phyloP scores from a whole-genome alignment of 2,797 vertebrate species.

The Paratrypauchen microcephalus region DNA sequence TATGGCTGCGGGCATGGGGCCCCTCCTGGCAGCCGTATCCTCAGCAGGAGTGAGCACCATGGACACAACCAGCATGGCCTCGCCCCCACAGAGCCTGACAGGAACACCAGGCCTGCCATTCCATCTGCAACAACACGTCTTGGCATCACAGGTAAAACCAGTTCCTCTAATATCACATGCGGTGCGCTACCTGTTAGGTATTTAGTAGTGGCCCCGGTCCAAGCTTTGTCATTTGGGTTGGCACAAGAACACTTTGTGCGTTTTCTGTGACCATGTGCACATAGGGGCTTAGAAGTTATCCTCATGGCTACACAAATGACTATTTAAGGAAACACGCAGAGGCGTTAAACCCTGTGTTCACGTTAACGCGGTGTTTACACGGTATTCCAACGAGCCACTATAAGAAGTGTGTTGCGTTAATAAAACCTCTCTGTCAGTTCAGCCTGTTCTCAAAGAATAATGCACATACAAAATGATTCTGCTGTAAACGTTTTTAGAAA shows the following conservation, averaged over 20 bases:
- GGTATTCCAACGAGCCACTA: background rate
- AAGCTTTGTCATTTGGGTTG: background rate
- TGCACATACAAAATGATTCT: background rate
- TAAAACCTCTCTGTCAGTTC: background rate
- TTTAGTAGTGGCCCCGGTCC: background rate
- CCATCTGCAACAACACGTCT: conserved; percentile 95
- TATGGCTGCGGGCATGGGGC: conserved; percentile 94
- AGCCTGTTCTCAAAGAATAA: background rate
- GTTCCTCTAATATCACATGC: conserved; percentile 27
- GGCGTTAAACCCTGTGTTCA: background rate
- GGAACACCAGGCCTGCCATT: conserved; percentile 89
- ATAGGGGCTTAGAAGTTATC: background rate
- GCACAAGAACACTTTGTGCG: background rate
- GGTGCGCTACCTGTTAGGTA: conserved; percentile 12
- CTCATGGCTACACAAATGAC: no score
- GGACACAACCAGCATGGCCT: conserved; percentile 88
- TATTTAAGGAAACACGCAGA: background rate
- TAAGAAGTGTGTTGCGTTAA: background rate
- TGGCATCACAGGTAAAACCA: conserved; percentile 92
- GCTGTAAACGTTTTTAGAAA: background rate
- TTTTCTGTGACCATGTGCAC: background rate
- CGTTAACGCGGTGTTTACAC: background rate
- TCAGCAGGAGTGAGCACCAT: conserved; percentile 86
- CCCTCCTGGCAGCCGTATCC: conserved; percentile 90
- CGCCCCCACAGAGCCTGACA: conserved; percentile 85